Percentiles rank a stretch among this genome's conserved stretches.
phyloP scores from a whole-genome alignment of 2,113 vertebrate species.

The Megatriorchis doriae region DNA sequence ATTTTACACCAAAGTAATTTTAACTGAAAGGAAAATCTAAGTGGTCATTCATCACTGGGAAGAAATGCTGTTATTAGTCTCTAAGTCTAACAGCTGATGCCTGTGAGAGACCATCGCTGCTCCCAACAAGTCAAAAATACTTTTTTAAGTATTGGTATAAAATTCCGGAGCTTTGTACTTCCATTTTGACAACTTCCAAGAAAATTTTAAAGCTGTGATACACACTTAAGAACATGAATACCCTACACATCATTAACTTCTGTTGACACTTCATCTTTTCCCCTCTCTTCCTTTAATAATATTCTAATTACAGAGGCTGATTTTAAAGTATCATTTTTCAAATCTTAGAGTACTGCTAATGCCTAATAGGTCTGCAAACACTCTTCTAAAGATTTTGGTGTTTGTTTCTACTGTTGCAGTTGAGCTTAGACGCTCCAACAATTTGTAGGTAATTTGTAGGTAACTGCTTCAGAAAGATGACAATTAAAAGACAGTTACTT shows the following conservation, averaged over 20 bases:
- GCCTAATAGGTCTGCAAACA: background rate
- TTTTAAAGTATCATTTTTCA: background rate
- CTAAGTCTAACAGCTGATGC: background rate
- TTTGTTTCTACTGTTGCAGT: background rate
- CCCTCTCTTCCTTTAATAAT: background rate
- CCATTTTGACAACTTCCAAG: background rate
- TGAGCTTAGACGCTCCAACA: background rate
- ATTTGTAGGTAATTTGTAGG: background rate
- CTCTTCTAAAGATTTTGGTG: background rate
- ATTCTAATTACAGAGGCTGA: background rate
- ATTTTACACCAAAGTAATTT: conserved; percentile 43
- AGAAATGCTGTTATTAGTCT: background rate
- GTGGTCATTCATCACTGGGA: conserved; percentile 22
- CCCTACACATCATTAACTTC: background rate
- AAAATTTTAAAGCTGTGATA: background rate
- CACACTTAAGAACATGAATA: background rate
- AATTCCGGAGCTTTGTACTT: background rate
- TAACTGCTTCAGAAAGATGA: background rate
- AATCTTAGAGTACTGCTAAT: background rate
- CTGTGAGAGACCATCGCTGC: background rate
- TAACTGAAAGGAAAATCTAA: conserved; percentile 34
- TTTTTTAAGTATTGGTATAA: background rate
- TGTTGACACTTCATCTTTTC: background rate
- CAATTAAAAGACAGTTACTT: background rate
- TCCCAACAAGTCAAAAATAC: background rate